Evolutionary conservation across 2,113 vertebrate genomes (phyloP).

Genomic region (Dinomys branickii): DNA sequence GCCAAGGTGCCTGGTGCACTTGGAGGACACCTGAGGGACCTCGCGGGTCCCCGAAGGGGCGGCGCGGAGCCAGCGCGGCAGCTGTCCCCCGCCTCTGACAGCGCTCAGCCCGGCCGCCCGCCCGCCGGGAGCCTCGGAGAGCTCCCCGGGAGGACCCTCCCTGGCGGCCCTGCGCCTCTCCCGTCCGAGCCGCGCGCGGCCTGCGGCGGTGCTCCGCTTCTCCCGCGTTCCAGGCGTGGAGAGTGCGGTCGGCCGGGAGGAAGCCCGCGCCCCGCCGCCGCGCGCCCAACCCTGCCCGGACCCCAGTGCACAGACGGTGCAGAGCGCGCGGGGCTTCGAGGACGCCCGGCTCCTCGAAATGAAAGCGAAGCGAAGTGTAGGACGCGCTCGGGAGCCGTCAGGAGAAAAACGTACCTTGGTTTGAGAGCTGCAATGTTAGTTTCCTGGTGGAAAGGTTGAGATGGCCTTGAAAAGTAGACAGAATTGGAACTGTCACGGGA

Average conservation of each 20-base stretch:
- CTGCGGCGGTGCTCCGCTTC: too few relatives aligned
- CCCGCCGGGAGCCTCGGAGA: not conserved
- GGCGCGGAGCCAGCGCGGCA: not conserved
- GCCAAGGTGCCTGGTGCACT: slow-evolving; percentile 39
- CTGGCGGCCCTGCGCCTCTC: not conserved
- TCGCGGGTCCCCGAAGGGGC: not conserved
- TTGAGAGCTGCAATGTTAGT: not conserved
- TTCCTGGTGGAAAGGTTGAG: slow-evolving; percentile 30
- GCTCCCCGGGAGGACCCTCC: not conserved
- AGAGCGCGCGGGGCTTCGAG: not conserved
- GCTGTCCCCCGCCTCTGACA: not conserved
- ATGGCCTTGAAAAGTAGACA: not conserved
- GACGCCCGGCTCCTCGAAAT: not conserved
- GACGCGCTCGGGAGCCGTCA: not conserved
- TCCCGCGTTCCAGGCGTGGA: not conserved
- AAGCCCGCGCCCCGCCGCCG: not conserved
- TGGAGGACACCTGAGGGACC: slow-evolving; percentile 65
- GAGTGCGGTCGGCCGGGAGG: not conserved
- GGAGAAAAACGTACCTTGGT: not conserved
- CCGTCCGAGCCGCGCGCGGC: slow-evolving; percentile 31
- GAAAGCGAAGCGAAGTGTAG: slow-evolving; percentile 48
- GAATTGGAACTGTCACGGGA: not conserved
- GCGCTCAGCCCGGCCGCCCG: slow-evolving; percentile 42
- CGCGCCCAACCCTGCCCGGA: not conserved
- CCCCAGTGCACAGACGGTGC: too few relatives aligned